Evolutionary conservation across 1,140 invertebrate species (phyloP), one percentile per base, ranked within the genome.

Genomic region (Caenorhabditis briggsae): DNA sequence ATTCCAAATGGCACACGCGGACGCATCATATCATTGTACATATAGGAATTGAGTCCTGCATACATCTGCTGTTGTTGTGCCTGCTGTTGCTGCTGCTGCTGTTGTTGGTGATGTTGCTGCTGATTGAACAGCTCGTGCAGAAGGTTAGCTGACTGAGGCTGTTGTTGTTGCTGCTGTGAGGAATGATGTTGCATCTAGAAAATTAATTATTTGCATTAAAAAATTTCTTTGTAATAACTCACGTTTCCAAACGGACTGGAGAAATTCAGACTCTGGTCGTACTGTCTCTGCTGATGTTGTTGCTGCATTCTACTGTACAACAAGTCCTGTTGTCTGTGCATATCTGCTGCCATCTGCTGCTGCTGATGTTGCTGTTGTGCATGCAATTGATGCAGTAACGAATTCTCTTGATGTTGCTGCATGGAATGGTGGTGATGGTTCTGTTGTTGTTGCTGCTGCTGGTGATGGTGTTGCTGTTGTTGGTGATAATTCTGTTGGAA

Each of bases 81-180:
- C 46, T 82, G 85, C 82, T 85, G 59, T 25, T 85, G 64, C 56
- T 33, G 53, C 25, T 85, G 78, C 18, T 56, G 55, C 16, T 78
- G 53, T 23, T 46, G 41, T 18, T 86, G 78, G 1, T 82, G 56
- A 18, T 86, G 83, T 41, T 50, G 56, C 33, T 83, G 56, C 46
- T 46, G 70, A 50, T 78, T 78, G 70, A 78, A 78, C 20, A 78
- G 50, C 7, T 78, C 70, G 20, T 78, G 70, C n/a, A 78, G 70
- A 0, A 78, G 20, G 12, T 9, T 78, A 23, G 70, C 48, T 5
- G 56, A 82, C 41, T 61, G 25, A n/a, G 85, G 46, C 20, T 48
- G 55, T 41, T 58, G 58, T 61, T 25, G n/a, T 50, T 78, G 70
- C 25, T 84, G 59, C 20, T 43, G 46, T 20, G 25, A 48, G 20